A percentile compares a stretch with the other conserved stretches of the same genome.
These are phyloP conservation scores for Empidonax alnorum DNA, from an alignment of 2,113 vertebrate species.

Conservation along the genomic window DNA sequence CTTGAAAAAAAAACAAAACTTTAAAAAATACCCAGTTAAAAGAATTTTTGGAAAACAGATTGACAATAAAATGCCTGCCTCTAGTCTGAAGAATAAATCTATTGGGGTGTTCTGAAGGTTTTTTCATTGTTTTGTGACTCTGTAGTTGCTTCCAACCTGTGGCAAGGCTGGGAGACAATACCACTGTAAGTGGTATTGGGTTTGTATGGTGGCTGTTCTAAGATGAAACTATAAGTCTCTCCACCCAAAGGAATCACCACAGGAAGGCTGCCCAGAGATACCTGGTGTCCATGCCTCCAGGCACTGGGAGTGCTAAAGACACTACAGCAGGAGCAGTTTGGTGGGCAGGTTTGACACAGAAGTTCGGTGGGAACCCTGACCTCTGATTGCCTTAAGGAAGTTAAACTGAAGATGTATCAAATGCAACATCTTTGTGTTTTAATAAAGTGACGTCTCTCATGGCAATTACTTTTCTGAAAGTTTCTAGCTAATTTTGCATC, in stretches of 20 bases:
- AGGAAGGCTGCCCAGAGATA: neutral
- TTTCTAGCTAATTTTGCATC: neutral
- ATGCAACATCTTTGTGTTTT: neutral
- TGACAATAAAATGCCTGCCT: neutral
- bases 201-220: neutral
- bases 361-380: neutral
- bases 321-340: neutral
- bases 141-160: fast-evolving
- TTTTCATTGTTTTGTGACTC: neutral
- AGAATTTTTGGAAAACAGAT: neutral
- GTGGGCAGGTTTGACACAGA: neutral
- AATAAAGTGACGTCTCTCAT: neutral
- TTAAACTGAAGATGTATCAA: neutral
- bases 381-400: neutral
- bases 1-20: neutral
- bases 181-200: neutral
- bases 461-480: neutral
- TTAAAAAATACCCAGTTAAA: neutral
- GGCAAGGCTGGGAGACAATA: neutral
- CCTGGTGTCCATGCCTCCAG: neutral
- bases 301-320: neutral
- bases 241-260: fast-evolving
- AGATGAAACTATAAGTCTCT: neutral
- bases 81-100: neutral
- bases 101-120: fast-evolving